These are phyloP conservation scores for Synaphobranchus kaupii DNA, from an alignment of 2,797 vertebrate genomes.

Conservation along the genomic window DNA sequence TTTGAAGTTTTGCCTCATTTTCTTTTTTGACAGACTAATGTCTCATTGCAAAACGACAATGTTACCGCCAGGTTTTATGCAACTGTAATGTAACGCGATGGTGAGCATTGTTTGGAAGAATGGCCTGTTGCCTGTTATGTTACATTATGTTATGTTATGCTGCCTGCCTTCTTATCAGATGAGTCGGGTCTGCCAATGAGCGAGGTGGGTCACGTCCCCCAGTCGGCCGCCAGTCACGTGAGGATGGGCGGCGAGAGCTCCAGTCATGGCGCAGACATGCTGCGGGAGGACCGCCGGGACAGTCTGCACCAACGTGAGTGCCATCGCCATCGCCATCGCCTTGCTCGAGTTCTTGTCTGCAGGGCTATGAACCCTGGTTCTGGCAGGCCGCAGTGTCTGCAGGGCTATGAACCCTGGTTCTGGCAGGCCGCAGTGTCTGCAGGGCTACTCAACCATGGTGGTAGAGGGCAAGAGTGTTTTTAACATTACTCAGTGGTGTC, in stretches of 20 bases:
- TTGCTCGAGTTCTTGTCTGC: no score
- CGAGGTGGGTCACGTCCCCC: constrained; percentile 85
- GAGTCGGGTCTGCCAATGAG: constrained; percentile 79
- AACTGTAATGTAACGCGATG: no score
- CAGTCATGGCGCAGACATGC: constrained; percentile 74
- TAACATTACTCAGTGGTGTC: neutral
- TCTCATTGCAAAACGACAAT: neutral
- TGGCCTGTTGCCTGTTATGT: no score
- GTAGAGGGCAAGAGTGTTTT: neutral
- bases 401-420: neutral
- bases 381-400: no score
- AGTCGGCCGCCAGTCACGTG: constrained; percentile 77
- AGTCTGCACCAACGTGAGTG: constrained; percentile 77
- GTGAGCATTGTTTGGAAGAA: no score
- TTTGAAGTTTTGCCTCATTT: neutral
- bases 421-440: no score
- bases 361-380: neutral
- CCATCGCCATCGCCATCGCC: neutral
- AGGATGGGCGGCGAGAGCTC: constrained; percentile 9
- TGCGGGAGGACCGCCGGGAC: constrained; percentile 84
- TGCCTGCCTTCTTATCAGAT: constrained; percentile 66
- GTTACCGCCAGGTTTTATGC: no score
- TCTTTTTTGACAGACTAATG: no score
- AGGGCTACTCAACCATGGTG: neutral
- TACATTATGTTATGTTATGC: neutral